Evolutionary conservation across 2,888 invertebrate genomes (phyloP).

Genomic region (Odontocerum albicorne): DNA sequence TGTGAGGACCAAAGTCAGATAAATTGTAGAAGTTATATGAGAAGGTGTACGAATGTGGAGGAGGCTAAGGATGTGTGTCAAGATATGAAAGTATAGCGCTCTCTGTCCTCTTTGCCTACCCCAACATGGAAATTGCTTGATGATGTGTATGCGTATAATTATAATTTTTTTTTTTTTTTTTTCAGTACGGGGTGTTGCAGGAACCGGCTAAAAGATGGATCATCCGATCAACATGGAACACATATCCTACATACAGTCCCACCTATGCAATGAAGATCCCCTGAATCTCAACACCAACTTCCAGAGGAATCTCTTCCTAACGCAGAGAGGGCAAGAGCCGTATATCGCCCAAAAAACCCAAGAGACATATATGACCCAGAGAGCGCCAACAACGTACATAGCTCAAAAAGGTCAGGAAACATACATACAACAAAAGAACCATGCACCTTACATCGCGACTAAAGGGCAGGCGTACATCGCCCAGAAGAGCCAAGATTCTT

Average conservation of each 20-base stretch:
- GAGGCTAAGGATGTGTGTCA: too few relatives aligned
- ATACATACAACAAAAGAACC: slow-evolving; percentile 18
- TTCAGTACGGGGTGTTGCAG: slow-evolving; percentile 3
- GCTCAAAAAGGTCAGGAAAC: slow-evolving; percentile 22
- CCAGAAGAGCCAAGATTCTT: slow-evolving; percentile 17
- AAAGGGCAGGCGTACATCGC: slow-evolving; percentile 25
- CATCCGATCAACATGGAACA: slow-evolving; percentile 24
- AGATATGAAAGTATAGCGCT: too few relatives aligned
- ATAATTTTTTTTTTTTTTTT: neutral
- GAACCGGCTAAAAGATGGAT: slow-evolving; percentile 7
- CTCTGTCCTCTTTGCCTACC: too few relatives aligned
- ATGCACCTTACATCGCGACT: slow-evolving; percentile 19
- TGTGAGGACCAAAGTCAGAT: too few relatives aligned
- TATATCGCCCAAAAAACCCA: slow-evolving; percentile 18
- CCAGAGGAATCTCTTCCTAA: slow-evolving; percentile 18
- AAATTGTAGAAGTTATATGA: too few relatives aligned
- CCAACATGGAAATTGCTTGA: too few relatives aligned
- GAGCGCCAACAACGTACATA: slow-evolving; percentile 4
- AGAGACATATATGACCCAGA: slow-evolving; percentile 17
- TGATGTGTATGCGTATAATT: too few relatives aligned
- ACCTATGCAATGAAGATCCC: slow-evolving; percentile 17
- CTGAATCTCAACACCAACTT: slow-evolving; percentile 25
- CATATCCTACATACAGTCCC: slow-evolving; percentile 17
- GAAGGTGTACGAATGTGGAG: too few relatives aligned
- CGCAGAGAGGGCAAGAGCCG: slow-evolving; percentile 16